Percentiles rank a stretch among this genome's conserved stretches.
These are phyloP conservation scores for Trachelus troglodyta DNA, from an alignment of 2,888 invertebrate species.

Conservation along the genomic window DNA sequence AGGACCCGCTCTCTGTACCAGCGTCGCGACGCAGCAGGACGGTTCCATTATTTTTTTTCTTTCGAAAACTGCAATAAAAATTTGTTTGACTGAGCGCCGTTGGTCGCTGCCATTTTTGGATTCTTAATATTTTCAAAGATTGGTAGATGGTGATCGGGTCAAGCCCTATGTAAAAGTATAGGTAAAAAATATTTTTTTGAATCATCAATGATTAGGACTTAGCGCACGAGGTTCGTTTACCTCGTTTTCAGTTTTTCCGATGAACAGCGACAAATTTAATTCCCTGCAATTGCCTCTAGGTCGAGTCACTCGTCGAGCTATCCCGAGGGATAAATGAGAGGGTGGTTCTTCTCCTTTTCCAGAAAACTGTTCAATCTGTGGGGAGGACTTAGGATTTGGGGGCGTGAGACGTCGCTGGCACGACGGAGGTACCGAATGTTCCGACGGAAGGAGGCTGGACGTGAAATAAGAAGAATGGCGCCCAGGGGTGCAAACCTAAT, in stretches of 20 bases:
- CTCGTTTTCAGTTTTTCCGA: conserved; percentile 18
- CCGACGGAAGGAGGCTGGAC: conserved; percentile 25
- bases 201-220: background rate
- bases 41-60: background rate
- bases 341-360: conserved; percentile 31
- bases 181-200: background rate
- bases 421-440: conserved; percentile 13
- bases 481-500: conserved; percentile 62
- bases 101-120: background rate
- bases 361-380: conserved; percentile 49
- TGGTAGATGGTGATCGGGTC: background rate
- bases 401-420: background rate
- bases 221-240: background rate
- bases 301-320: conserved; percentile 1
- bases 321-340: conserved; percentile 31
- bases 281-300: conserved; percentile 24
- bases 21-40: background rate
- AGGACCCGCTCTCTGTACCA: background rate
- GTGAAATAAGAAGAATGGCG: conserved; percentile 55
- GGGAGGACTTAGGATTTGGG: conserved; percentile 38
- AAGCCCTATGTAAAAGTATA: background rate
- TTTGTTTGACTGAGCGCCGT: background rate
- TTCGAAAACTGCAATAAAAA: background rate
- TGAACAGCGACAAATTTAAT: conserved; percentile 48
- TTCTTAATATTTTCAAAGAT: background rate